A percentile compares a stretch with the other conserved stretches of the same genome.
Evolutionary conservation across 2,888 invertebrate species (phyloP).

Genomic region (Trichogramma evanescens): DNA sequence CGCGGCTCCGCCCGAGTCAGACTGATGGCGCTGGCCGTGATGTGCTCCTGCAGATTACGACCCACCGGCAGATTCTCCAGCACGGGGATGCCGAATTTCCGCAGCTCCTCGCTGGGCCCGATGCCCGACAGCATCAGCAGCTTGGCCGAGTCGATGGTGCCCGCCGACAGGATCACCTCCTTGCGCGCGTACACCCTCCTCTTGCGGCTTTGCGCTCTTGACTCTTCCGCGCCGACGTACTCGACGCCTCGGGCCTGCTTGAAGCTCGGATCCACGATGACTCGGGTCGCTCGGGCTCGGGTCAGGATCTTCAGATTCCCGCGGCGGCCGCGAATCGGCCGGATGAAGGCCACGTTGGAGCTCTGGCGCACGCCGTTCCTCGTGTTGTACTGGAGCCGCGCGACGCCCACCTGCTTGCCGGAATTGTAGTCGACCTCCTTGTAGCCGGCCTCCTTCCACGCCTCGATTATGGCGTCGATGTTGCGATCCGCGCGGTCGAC

Average conservation of each 20-base stretch:
- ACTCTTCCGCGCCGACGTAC: slow-evolving; percentile 42
- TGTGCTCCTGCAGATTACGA: slow-evolving; percentile 80
- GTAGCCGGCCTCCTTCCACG: slow-evolving; percentile 85
- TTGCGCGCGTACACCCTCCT: slow-evolving; percentile 62
- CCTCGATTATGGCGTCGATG: slow-evolving; percentile 71
- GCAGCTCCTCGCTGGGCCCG: slow-evolving; percentile 52
- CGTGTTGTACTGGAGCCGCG: slow-evolving; percentile 81
- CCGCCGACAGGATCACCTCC: slow-evolving; percentile 79
- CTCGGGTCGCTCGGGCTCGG: slow-evolving; percentile 73
- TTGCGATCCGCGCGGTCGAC: slow-evolving; percentile 61
- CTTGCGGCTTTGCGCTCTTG: slow-evolving; percentile 49
- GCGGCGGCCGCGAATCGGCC: slow-evolving; percentile 57
- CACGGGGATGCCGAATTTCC: no score
- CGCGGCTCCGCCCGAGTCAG: no score
- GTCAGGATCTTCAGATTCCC: slow-evolving; percentile 49
- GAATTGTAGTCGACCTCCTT: slow-evolving; percentile 72
- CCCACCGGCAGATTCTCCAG: slow-evolving; percentile 67
- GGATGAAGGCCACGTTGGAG: slow-evolving; percentile 74
- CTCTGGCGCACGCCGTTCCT: slow-evolving; percentile 75
- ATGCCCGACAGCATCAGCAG: slow-evolving; percentile 84
- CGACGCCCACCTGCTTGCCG: slow-evolving; percentile 79
- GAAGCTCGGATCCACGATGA: slow-evolving; percentile 64
- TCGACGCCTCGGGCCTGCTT: slow-evolving; percentile 74
- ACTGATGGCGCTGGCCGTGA: slow-evolving; percentile 63
- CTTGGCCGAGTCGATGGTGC: slow-evolving; percentile 86